phyloP scores from a whole-genome alignment of 2,797 vertebrate species.

The Echiichthys vipera region DNA sequence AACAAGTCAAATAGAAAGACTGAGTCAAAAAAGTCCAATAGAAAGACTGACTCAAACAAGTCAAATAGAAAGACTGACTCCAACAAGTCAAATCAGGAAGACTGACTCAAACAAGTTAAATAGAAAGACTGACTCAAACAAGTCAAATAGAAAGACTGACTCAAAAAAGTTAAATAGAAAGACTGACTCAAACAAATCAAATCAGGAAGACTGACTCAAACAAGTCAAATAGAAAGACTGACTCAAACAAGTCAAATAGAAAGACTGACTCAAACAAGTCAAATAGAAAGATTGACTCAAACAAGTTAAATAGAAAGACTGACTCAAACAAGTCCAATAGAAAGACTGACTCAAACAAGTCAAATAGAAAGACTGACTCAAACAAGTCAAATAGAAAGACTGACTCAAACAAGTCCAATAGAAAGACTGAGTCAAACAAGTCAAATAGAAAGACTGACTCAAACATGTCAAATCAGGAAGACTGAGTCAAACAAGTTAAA shows the following conservation, averaged over 20 bases:
- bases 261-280: neutral
- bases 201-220: neutral
- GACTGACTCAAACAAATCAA: neutral
- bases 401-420: neutral
- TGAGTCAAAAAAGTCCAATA: neutral
- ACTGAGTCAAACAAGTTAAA: neutral
- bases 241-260: neutral
- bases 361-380: neutral
- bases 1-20: neutral
- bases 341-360: neutral
- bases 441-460: neutral
- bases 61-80: neutral
- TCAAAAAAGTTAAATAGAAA: neutral
- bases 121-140: neutral
- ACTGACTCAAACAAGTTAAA: neutral
- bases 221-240: too few relatives aligned
- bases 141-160: neutral
- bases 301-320: too few relatives aligned
- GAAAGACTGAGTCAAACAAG: neutral
- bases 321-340: neutral
- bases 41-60: neutral
- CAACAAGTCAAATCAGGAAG: neutral
- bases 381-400: too few relatives aligned
- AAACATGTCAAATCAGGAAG: too few relatives aligned
- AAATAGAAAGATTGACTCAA: neutral